phyloP scores from a whole-genome alignment of 2,888 invertebrate genomes.

The Cheilosia impressa region DNA sequence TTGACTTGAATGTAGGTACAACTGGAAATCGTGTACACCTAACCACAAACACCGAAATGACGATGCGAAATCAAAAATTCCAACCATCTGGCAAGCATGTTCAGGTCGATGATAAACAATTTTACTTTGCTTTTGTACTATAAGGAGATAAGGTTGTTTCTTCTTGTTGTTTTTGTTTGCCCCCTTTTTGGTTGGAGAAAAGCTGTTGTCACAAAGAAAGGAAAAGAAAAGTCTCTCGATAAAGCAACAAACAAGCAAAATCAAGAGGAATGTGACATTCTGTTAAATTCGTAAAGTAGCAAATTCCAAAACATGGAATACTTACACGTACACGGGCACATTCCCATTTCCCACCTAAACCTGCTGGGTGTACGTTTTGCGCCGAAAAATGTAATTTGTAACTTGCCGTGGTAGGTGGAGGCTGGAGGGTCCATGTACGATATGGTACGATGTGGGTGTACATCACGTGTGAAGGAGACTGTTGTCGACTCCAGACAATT shows the following conservation, averaged over 20 bases:
- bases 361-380: no score
- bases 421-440: no score
- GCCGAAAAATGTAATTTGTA: no score
- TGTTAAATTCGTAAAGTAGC: conserved; percentile 1
- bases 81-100: not conserved
- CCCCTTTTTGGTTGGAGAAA: not conserved
- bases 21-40: not conserved
- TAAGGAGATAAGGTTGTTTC: conserved; percentile 39
- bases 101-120: conserved; percentile 45
- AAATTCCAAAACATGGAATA: no score
- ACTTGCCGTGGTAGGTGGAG: no score
- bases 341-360: no score
- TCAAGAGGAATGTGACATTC: conserved; percentile 52
- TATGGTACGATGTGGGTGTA: no score
- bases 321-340: not conserved
- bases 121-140: conserved; percentile 34
- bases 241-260: conserved; percentile 45
- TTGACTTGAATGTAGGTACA: not conserved
- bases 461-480: no score
- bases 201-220: conserved; percentile 17
- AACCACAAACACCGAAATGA: not conserved
- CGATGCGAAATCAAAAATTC: not conserved
- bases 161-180: conserved; percentile 5
- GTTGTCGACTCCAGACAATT: no score
- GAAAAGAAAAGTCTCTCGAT: conserved; percentile 35